Conservation (phyloP, 2,888 invertebrate species). For the Listrodromus nycthemerus region DNA sequence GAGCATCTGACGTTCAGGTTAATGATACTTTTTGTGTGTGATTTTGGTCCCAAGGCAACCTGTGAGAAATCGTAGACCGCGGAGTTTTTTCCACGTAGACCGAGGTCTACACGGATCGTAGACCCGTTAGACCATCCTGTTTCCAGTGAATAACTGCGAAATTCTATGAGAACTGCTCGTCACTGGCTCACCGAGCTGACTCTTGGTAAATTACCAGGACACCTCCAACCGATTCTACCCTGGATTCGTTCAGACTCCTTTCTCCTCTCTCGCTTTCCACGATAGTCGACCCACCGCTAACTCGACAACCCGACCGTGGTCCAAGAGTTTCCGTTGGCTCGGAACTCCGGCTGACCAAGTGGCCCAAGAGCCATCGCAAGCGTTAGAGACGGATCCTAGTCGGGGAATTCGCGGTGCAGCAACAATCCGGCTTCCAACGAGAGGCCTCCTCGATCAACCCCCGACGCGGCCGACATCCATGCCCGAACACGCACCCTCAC, state of each 20-base stretch:
- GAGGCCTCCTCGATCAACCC: slow-evolving; percentile 45
- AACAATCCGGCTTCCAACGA: slow-evolving; percentile 44
- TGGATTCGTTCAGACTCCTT: neutral
- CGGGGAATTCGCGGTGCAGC: slow-evolving; percentile 43
- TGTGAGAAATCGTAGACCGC: neutral
- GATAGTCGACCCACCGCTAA: neutral
- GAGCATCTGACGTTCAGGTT: neutral
- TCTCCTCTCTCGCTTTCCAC: neutral
- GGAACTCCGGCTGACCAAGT: neutral
- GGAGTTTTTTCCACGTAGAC: neutral
- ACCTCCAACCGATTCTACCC: neutral
- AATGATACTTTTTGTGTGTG: too few relatives aligned
- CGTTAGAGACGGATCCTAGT: neutral
- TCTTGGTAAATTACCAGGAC: too few relatives aligned
- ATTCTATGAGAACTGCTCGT: too few relatives aligned
- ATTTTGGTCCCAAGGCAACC: neutral
- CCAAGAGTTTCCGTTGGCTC: neutral
- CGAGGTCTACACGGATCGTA: too few relatives aligned
- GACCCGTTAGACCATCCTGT: too few relatives aligned
- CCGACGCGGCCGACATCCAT: slow-evolving; percentile 53
- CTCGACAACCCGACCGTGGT: neutral
- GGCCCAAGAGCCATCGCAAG: neutral
- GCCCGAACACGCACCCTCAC: slow-evolving; percentile 57
- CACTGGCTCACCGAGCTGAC: too few relatives aligned
- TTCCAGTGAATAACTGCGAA: too few relatives aligned